Evolutionary conservation across 2,113 vertebrate genomes (phyloP).

Genomic region (Hydrolagus affinis): DNA sequence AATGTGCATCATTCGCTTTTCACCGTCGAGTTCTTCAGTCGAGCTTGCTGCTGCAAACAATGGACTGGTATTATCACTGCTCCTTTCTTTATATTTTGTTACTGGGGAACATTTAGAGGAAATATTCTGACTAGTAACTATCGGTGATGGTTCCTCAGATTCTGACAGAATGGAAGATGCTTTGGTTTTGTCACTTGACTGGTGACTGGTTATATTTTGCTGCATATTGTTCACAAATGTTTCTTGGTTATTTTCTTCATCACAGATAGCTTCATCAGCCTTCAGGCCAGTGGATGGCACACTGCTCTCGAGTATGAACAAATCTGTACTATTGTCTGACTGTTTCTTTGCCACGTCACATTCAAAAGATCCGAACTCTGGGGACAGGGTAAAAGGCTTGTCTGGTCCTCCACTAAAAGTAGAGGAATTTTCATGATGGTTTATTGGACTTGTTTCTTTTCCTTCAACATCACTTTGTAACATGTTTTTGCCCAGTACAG

Average conservation of each 20-base stretch:
- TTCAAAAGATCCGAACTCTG: conserved; percentile 27
- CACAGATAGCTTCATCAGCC: neutral
- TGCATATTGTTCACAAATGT: neutral
- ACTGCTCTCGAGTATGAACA: conserved; percentile 42
- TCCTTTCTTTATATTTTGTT: conserved; percentile 40
- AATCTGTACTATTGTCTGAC: conserved; percentile 39
- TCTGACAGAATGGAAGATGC: conserved; percentile 29
- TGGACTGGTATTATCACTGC: neutral
- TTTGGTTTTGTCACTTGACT: conserved; percentile 10
- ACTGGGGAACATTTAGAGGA: conserved; percentile 38
- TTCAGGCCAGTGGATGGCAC: conserved; percentile 42
- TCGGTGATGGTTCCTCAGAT: conserved; percentile 36
- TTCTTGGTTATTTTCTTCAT: conserved; percentile 6
- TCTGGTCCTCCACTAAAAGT: conserved; percentile 36
- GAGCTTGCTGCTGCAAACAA: neutral
- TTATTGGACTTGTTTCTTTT: conserved; percentile 42
- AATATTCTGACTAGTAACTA: conserved; percentile 35
- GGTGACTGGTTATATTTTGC: neutral
- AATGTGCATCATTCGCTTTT: neutral
- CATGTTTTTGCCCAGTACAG: conserved; percentile 49
- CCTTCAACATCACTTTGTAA: conserved; percentile 39
- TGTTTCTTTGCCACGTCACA: conserved; percentile 15
- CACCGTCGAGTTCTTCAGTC: neutral
- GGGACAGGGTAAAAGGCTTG: conserved; percentile 41
- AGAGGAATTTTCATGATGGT: conserved; percentile 44